Base-by-base conservation (phyloP, 2,113 vertebrate genomes). In the Mionectes macconnelli region DNA sequence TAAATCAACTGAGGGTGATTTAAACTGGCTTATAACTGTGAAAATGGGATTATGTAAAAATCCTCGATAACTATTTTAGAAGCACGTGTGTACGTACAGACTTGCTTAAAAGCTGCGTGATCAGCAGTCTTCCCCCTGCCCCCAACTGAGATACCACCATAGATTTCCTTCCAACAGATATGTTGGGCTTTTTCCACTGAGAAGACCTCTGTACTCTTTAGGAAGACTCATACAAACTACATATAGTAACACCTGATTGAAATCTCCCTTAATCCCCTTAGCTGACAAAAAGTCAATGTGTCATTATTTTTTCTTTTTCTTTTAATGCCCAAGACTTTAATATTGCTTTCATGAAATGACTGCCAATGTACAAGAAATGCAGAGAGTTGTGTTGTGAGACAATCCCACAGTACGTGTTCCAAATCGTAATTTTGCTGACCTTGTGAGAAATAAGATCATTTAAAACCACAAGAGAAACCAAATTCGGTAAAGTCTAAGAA, bases 361-460 rank as follows among this genome's bases (percentile, higher is more conserved):
- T 92, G 68, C 35, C 91, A 49, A 74, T 12, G 31, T 24, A 84
- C 20, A 87, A 86, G 56, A 85, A 97, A 81, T 2, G 8, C 52
- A 59, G 70, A 72, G 56, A 59, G 52, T 2, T 60, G 63, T 24
- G 23, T 13, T 72, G 55, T 49, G 83, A 92, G 88, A 91, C 42
- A 92, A 94, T 84, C 60, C 84, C 87, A 82, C 6, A 23, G 42
- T 44, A 50, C 35, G 14, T 0, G 7, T 73, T 89, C 53, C 79
- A 91, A 87, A 92, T 64, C 60, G 42, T 31, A 60, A 39, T 84
- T 96, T 67, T 88, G 84, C 92, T 97, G 94, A 96, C 74, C 35
- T 87, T 74, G 47, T 87, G 89, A 96, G 94, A 96, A 96, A 90
- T 40, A 90, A 80, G 78, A 95, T 55, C 20, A 93, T 83, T 83